Evolutionary conservation across 2,797 vertebrate genomes (phyloP).

Genomic region (Thripadectes ignobilis): DNA sequence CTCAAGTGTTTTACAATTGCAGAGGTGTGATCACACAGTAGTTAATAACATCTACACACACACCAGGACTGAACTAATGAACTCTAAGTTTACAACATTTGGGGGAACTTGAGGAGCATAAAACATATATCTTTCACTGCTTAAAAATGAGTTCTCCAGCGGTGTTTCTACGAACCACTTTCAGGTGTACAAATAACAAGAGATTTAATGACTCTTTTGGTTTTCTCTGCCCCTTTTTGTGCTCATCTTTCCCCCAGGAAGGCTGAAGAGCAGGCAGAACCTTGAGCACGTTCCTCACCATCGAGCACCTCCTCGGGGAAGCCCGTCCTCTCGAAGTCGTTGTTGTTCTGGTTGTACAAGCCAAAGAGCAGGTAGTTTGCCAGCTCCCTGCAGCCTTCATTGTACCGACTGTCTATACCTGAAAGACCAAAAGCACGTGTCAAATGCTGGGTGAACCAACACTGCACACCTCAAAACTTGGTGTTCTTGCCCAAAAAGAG

Average conservation of each 20-base stretch:
- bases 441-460: neutral
- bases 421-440: conserved; percentile 21
- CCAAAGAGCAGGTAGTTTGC: conserved; percentile 94
- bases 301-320: conserved; percentile 95
- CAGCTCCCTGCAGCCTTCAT: conserved; percentile 93
- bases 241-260: neutral
- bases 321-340: conserved; percentile 85
- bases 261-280: neutral
- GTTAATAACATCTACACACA: neutral
- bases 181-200: neutral
- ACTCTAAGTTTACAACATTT: neutral
- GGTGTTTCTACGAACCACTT: neutral
- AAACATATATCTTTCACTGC: neutral
- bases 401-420: conserved; percentile 98
- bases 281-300: conserved; percentile 76
- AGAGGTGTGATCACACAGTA: neutral
- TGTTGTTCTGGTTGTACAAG: conserved; percentile 85
- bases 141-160: neutral
- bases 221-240: neutral
- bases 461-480: neutral
- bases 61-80: neutral
- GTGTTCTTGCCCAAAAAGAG: neutral
- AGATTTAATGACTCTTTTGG: neutral
- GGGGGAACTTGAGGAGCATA: neutral
- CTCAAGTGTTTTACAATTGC: neutral